Evolutionary conservation across 2,888 invertebrate genomes (phyloP).

Genomic region (Periphyllus acericola): DNA sequence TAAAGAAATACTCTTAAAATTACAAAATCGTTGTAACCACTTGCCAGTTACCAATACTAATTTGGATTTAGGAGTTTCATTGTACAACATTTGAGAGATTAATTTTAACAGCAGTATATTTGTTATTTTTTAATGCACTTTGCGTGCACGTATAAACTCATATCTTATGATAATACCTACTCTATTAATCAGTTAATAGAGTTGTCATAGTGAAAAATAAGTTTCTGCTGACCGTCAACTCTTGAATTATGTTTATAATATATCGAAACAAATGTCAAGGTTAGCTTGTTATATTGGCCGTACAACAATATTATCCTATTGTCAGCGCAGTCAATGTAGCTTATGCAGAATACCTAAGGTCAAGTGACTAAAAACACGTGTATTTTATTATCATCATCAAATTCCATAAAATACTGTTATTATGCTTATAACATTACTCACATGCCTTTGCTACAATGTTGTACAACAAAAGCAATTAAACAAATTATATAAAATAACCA

Average conservation of each 20-base stretch:
- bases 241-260: not conserved
- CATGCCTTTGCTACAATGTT: not conserved
- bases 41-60: too few species aligned
- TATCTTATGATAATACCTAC: too few species aligned
- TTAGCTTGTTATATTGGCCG: not conserved
- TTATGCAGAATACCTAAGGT: not conserved
- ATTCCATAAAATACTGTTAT: not conserved
- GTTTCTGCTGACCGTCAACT: not conserved
- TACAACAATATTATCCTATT: too few species aligned
- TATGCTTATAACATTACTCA: not conserved
- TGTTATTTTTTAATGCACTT: too few species aligned
- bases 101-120: too few species aligned
- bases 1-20: too few species aligned
- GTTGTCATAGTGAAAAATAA: not conserved
- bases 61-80: too few species aligned
- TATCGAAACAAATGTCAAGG: not conserved
- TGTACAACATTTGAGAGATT: too few species aligned
- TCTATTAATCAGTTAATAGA: not conserved
- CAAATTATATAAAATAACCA: too few species aligned
- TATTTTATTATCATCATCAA: not conserved
- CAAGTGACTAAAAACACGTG: not conserved
- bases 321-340: not conserved
- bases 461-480: not conserved
- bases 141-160: too few species aligned
- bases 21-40: too few species aligned